Evolutionary conservation across 2,113 vertebrate species (phyloP), one percentile per base, ranked within the genome.

Genomic region (Balaenoptera acutorostrata): DNA sequence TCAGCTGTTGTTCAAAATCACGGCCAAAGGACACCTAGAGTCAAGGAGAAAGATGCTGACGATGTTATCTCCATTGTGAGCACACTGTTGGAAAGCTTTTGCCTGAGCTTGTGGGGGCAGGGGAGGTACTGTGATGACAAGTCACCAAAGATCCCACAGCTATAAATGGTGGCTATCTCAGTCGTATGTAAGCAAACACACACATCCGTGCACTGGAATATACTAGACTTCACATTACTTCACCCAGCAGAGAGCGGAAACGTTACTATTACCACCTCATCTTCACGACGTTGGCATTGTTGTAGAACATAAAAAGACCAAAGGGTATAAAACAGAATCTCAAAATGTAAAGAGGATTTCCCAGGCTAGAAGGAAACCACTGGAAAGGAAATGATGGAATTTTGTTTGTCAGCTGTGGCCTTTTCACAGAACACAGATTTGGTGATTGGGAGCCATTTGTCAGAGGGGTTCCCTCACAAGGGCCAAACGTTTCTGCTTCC

Each of bases 1-100:
- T 99, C 97, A 99, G 97, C 98, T 99, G 99, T 11, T 99, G 99
- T 95, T 99, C 99, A 92, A 99, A 99, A 98, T 99, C 99, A 41
- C 99, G 99, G 36, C 99, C 99, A 96, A 99, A 99, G 2, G 99
- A 99, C 80, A 99, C 99, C 99, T 99, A 44, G 0, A 64, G 39
- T 64, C 89, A 93, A 63, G 80, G 71, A 97, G 64, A 97, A 8
- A 96, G 55, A 96, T 4, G 25, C 23, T 46, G 13, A 52, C 20
- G 15, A 25, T 29, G 41, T 39, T 68, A n/a, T 55, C 69, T 31
- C 72, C n/a, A 57, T 17, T 36, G 39, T 25, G 17, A 46, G 44
- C n/a, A 44, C 71, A 88, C 52, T 31, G 18, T 0, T 29, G 39
- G 59, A 61, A 63, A 68, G 29, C 11, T 27, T 66, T 61, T 59